A percentile compares a stretch with the other conserved stretches of the same genome.
Evolutionary conservation across 2,888 invertebrate species (phyloP).

Genomic region (Folsomia candida): DNA sequence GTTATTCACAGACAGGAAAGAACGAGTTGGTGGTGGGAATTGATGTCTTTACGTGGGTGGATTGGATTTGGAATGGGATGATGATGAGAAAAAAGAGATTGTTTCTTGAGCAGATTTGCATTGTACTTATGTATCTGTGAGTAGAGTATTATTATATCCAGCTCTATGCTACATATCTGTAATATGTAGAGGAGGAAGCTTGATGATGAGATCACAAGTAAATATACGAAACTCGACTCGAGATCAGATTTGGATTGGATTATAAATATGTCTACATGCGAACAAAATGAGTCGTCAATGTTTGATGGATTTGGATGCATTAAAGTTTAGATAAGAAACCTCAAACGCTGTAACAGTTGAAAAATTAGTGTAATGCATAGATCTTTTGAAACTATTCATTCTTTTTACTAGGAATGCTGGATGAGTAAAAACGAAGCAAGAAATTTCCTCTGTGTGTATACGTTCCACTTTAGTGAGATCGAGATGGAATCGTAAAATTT

Average conservation of each 20-base stretch:
- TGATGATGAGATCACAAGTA: neutral
- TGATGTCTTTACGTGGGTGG: neutral
- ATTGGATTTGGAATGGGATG: neutral
- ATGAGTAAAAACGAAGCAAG: no score
- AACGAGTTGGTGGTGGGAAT: neutral
- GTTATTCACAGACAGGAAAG: no score
- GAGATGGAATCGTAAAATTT: neutral
- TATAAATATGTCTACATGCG: no score
- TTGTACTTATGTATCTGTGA: neutral
- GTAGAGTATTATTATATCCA: neutral
- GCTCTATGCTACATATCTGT: neutral
- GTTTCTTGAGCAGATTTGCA: neutral
- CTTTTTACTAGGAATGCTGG: no score
- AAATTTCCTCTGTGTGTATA: no score
- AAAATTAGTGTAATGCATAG: no score
- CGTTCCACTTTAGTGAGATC: neutral
- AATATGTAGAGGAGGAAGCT: neutral
- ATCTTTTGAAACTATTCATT: no score
- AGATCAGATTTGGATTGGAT: neutral
- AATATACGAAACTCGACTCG: neutral
- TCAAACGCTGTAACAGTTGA: no score
- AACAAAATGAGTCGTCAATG: no score
- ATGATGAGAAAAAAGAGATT: constrained; percentile 2
- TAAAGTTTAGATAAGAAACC: no score
- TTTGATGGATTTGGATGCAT: no score